Base-by-base conservation (phyloP, 2,113 vertebrate species). In the Lycocorax pyrrhopterus region DNA sequence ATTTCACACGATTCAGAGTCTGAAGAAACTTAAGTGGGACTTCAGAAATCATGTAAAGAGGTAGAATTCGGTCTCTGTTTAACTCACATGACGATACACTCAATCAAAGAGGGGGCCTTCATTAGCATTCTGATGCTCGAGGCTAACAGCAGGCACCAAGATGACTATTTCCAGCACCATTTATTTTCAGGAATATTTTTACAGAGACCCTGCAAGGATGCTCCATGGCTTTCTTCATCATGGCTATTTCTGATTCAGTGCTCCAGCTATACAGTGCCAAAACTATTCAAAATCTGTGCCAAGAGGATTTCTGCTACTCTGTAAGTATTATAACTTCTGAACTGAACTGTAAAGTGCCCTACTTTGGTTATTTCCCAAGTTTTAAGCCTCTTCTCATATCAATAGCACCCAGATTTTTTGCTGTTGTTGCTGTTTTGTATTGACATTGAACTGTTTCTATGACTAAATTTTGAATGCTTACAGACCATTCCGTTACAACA, bases 101-200 rank as follows among this genome's bases (percentile, higher is more conserved):
- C 44, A 37, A 53, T 27, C 26, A 67, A 4, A n/a, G 39, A 67
- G 26, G 33, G 73, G 84, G 41, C 15, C 23, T 91, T 80, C 2
- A 1, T 76, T 87, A 83, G 13, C 23, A 76, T 87, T 93, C 41
- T 75, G 37, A 81, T 73, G 53, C 49, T 66, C 51, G 74, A 93
- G 44, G 47, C 44, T 20, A 94, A 89, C 52, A 78, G 44, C 49
- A 91, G 73, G 43, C 53, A 87, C 47, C 52, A 84, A 60, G 62
- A 91, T 1, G 1, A 62, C n/a, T 79, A 49, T 68, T 93, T 83
- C 58, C 51, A 95, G 58, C 71, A 85, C 20, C n/a, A 85, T 66
- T 93, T 79, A 73, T 69, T 91, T 66, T 92, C 26, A 87, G 66
- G 20, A 87, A 85, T 79, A 83, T 52, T 82, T 93, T 95, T 58